Evolutionary conservation across 2,888 invertebrate genomes (phyloP).

Genomic region (Rotaria macrura): DNA sequence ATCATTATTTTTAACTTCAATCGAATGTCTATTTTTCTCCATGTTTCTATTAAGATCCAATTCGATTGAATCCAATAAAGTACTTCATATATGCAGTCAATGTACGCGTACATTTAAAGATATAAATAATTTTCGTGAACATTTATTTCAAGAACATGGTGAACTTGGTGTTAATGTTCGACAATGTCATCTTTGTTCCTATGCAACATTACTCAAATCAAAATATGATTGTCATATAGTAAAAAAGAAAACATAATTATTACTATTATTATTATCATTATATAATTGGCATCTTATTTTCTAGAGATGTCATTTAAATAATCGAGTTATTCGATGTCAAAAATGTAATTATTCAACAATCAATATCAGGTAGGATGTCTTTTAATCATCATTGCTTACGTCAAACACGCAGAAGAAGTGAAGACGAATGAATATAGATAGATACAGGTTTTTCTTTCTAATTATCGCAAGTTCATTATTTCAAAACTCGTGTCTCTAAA

Average conservation of each 20-base stretch:
- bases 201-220: slow-evolving; percentile 29
- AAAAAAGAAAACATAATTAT: not conserved
- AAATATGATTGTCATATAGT: slow-evolving; percentile 32
- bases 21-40: too few species aligned
- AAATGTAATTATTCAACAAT: slow-evolving; percentile 30
- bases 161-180: slow-evolving; percentile 25
- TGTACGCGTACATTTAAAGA: slow-evolving; percentile 31
- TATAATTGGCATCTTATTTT: too few species aligned
- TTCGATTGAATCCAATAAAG: not conserved
- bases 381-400: too few species aligned
- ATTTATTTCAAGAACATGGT: slow-evolving; percentile 29
- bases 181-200: slow-evolving; percentile 28
- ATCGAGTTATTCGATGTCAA: slow-evolving; percentile 30
- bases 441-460: too few species aligned
- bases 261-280: not conserved
- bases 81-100: slow-evolving; percentile 25
- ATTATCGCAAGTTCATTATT: too few species aligned
- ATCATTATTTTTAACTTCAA: too few species aligned
- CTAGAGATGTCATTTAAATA: slow-evolving; percentile 31
- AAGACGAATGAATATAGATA: too few species aligned
- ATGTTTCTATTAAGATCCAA: not conserved
- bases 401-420: too few species aligned
- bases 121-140: slow-evolving; percentile 31
- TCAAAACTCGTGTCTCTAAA: too few species aligned
- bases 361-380: slow-evolving; percentile 16